Evolutionary conservation across 1,140 invertebrate species (phyloP).

Genomic region (Trichonephila inaurata): DNA sequence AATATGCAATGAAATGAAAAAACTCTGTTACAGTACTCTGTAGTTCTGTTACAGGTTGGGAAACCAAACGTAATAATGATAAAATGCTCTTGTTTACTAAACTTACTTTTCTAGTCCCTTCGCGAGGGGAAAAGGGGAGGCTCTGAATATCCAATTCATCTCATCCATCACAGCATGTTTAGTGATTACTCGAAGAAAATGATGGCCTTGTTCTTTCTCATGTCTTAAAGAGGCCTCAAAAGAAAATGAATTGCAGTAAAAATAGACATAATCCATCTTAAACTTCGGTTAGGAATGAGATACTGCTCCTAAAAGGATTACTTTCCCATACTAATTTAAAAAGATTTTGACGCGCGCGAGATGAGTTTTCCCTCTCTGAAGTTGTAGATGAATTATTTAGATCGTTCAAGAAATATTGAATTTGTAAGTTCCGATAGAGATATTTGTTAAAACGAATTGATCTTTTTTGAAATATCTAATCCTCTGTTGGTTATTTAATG

Average conservation of each 20-base stretch:
- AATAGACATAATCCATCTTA: background rate
- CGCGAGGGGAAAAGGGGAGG: background rate
- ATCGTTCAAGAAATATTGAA: no score
- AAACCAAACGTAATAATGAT: background rate
- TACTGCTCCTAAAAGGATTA: background rate
- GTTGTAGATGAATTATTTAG: no score
- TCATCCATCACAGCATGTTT: background rate
- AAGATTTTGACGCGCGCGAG: background rate
- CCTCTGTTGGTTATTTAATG: no score
- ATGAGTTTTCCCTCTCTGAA: no score
- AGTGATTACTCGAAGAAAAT: background rate
- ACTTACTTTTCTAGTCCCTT: background rate
- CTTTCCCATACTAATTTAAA: background rate
- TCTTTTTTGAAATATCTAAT: no score
- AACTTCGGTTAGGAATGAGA: background rate
- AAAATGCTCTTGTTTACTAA: background rate
- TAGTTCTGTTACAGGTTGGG: background rate
- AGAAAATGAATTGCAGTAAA: background rate
- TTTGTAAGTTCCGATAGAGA: no score
- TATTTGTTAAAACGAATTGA: no score
- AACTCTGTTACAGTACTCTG: no score
- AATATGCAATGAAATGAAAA: no score
- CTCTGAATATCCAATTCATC: background rate
- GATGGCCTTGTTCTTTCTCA: background rate
- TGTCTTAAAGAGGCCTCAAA: background rate